Conservation (phyloP, 2,113 vertebrate genomes). For the Otis tarda region DNA sequence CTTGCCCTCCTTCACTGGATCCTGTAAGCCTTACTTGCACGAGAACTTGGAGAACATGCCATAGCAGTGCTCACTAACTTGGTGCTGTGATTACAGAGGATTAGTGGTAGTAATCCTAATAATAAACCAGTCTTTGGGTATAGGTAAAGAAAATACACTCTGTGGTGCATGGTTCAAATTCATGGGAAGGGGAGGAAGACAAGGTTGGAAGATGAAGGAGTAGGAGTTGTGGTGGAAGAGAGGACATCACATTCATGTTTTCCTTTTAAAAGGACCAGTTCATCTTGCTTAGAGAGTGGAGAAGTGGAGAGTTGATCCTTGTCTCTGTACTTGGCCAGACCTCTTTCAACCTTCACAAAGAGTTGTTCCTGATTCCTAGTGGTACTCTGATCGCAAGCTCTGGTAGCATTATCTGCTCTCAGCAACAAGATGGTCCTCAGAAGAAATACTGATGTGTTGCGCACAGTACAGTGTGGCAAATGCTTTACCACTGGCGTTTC, state of each 20-base stretch:
- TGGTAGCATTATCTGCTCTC: not conserved
- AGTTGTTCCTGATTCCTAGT: not conserved
- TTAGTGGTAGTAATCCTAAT: not conserved
- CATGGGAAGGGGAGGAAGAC: not conserved
- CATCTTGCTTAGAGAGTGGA: not conserved
- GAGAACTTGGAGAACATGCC: conserved; percentile 8
- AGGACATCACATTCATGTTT: not conserved
- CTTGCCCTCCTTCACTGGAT: conserved; percentile 21
- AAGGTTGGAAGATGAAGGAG: not conserved
- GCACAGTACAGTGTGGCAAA: not conserved
- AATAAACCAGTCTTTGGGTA: not conserved
- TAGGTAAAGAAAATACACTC: not conserved
- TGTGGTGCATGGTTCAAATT: not conserved
- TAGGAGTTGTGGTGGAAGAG: not conserved
- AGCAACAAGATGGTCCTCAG: not conserved
- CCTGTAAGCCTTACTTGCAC: not conserved
- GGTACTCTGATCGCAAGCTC: not conserved
- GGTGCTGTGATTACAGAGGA: conserved; percentile 4
- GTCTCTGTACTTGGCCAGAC: conserved; percentile 14
- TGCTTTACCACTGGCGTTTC: not conserved
- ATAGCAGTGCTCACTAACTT: not conserved
- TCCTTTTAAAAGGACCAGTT: not conserved
- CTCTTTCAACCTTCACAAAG: not conserved
- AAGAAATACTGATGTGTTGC: not conserved
- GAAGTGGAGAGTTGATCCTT: not conserved